Evolutionary conservation across 2,113 vertebrate genomes (phyloP), one percentile per base, ranked within the genome.

Genomic region (Sebastes fasciatus): DNA sequence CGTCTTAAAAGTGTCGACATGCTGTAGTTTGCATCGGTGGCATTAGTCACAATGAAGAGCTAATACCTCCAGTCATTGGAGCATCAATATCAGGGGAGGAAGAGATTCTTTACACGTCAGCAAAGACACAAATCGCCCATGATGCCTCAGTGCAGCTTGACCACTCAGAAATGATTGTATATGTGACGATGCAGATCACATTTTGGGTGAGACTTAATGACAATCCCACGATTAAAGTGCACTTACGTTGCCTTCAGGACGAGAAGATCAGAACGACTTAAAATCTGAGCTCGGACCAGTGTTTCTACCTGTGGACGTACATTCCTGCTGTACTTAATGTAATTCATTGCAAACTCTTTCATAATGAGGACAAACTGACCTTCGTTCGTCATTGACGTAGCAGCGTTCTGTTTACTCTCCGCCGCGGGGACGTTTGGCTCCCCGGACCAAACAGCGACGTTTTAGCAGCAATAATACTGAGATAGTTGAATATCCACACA

Each of bases 241-340:
- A 91, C 90, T 91, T 88, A 83, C 6, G 8, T 79, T 26, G 45
- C 75, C 88, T 82, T 89, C 72, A 54, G 85, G 72, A 68, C 19
- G 10, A 17, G 49, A 52, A 60, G 70, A 55, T 80, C 46, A 57
- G 14, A 80, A 69, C 6, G 16, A 79, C 70, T 62, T 79, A 55
- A 75, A 67, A 68, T 80, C 69, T 57, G 34, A 80, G 67, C 73
- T 61, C 71, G 70, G 87, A 91, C 82, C 86, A 89, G 86, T 88
- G 86, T 91, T 92, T 87, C 67, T 86, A 90, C 91, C 92, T 93
- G 91, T 91, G 92, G 91, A 92, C 66, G 60, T 92, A 89, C 89
- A 91, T 93, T 91, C 92, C 92, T 94, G 89, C 93, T 94, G 92
- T 91, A 83, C 90, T 92, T 80, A 23, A 23, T 34, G 65, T 82